Percentiles rank a stretch among this genome's conserved stretches.
These are phyloP conservation scores for Paradoxurus hermaphroditus DNA, from an alignment of 2,113 vertebrate genomes.

Conservation along the genomic window DNA sequence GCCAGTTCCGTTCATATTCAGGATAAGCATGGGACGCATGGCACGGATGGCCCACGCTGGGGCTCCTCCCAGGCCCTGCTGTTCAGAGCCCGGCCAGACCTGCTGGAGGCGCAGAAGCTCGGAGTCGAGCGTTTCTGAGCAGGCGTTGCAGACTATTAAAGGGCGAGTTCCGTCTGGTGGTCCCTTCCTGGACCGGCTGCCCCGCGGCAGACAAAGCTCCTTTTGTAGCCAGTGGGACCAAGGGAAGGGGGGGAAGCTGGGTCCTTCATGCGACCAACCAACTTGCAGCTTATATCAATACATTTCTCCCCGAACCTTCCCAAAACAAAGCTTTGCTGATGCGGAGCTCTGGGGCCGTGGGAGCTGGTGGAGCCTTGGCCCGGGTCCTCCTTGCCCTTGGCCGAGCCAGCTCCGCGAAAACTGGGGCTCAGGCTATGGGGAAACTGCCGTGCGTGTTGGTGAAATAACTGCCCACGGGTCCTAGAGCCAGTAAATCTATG, in stretches of 20 bases:
- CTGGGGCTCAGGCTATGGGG: background rate
- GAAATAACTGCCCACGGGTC: background rate
- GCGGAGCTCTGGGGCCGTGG: background rate
- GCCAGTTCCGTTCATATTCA: background rate
- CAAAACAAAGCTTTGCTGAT: constrained; percentile 32
- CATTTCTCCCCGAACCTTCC: constrained; percentile 47
- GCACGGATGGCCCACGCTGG: background rate
- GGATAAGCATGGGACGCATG: background rate
- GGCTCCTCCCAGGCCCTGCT: background rate
- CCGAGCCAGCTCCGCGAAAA: background rate
- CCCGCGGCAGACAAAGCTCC: constrained; percentile 42
- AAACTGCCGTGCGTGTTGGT: background rate
- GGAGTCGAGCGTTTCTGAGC: background rate
- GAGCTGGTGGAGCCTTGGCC: background rate
- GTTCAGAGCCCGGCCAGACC: background rate
- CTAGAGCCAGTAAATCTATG: background rate
- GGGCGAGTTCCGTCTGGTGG: constrained; percentile 32
- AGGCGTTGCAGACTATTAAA: constrained; percentile 3
- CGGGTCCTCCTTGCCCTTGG: background rate
- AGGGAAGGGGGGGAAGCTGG: background rate
- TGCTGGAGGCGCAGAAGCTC: background rate
- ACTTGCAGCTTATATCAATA: constrained; percentile 42
- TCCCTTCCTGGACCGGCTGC: constrained; percentile 46
- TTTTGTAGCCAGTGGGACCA: constrained; percentile 51
- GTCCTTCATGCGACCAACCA: constrained; percentile 42